Percentiles rank a stretch among this genome's conserved stretches.
Evolutionary conservation across 2,113 vertebrate species (phyloP).

Genomic region (Rhegmatorhina hoffmannsi): DNA sequence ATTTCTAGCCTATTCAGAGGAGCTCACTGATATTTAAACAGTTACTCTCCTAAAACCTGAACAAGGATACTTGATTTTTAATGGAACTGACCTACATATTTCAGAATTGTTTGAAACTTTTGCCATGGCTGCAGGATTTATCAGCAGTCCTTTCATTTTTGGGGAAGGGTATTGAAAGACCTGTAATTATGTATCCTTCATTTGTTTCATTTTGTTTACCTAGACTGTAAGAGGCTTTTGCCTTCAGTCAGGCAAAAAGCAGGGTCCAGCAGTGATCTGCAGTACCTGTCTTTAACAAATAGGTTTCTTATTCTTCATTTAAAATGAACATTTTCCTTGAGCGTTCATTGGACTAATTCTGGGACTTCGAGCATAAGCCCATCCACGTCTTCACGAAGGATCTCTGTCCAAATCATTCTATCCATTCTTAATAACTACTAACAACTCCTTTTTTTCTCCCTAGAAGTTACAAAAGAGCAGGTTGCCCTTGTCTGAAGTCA

Average conservation of each 20-base stretch:
- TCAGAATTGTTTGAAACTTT: constrained; percentile 87
- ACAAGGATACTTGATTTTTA: constrained; percentile 79
- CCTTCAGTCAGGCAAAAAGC: constrained; percentile 80
- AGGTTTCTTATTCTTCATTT: constrained; percentile 76
- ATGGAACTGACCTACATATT: constrained; percentile 81
- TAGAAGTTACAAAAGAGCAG: constrained; percentile 82
- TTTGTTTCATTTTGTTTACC: constrained; percentile 75
- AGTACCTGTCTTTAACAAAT: constrained; percentile 75
- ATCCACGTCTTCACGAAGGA: constrained; percentile 76
- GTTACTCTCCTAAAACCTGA: constrained; percentile 80
- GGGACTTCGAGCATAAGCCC: constrained; percentile 72
- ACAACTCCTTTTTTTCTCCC: constrained; percentile 78
- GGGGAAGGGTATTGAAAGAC: constrained; percentile 69
- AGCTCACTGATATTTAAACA: constrained; percentile 80
- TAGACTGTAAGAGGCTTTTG: constrained; percentile 83
- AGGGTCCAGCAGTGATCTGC: constrained; percentile 75
- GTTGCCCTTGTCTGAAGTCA: constrained; percentile 83
- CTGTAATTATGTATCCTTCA: constrained; percentile 72
- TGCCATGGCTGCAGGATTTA: constrained; percentile 88
- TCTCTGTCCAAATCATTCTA: constrained; percentile 78
- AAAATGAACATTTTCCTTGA: constrained; percentile 66
- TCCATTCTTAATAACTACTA: constrained; percentile 81
- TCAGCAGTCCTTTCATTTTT: constrained; percentile 71
- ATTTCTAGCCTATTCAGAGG: constrained; percentile 81
- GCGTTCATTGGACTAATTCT: constrained; percentile 75